Percentiles rank a stretch among this genome's conserved stretches.
Conservation (phyloP, 2,797 vertebrate genomes). For the Acipenser oxyrinchus region DNA sequence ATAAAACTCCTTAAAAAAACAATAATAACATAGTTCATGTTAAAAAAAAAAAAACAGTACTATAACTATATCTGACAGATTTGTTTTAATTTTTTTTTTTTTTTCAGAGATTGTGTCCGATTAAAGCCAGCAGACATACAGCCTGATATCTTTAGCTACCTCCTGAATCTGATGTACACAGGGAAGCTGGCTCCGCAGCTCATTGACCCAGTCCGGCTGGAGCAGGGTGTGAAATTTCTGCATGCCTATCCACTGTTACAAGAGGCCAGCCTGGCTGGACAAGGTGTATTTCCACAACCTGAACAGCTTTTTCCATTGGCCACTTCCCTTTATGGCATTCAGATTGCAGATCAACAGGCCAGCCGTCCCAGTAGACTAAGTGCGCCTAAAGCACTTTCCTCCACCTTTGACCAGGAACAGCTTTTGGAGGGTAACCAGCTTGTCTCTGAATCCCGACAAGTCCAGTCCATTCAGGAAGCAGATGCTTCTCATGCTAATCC, state of each 20-base stretch:
- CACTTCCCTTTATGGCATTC: slow-evolving; percentile 92
- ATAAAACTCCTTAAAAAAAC: too few species aligned
- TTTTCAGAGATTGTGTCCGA: slow-evolving; percentile 88
- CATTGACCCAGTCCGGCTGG: slow-evolving; percentile 87
- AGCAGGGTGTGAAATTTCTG: slow-evolving; percentile 95
- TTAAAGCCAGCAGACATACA: slow-evolving; percentile 94
- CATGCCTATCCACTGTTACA: slow-evolving; percentile 94
- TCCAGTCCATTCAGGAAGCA: slow-evolving; percentile 38
- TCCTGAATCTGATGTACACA: slow-evolving; percentile 97
- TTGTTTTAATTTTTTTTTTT: slow-evolving; percentile 14
- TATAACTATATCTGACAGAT: too few species aligned
- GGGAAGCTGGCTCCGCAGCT: slow-evolving; percentile 94
- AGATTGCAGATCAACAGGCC: slow-evolving; percentile 90
- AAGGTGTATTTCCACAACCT: slow-evolving; percentile 76
- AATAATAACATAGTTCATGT: too few species aligned
- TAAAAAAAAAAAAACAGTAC: too few species aligned
- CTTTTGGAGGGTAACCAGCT: slow-evolving; percentile 26
- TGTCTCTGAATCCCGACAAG: slow-evolving; percentile 49
- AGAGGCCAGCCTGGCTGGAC: slow-evolving; percentile 84
- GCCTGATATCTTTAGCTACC: slow-evolving; percentile 98
- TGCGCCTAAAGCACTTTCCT: slow-evolving; percentile 54
- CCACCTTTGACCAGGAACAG: slow-evolving; percentile 70
- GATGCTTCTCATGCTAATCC: slow-evolving; percentile 31
- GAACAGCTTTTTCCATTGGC: slow-evolving; percentile 87
- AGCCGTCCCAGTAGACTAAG: slow-evolving; percentile 60